Percentiles rank a stretch among this genome's conserved stretches.
phyloP scores from a whole-genome alignment of 23 tunicate species.

The Styela plicata region DNA sequence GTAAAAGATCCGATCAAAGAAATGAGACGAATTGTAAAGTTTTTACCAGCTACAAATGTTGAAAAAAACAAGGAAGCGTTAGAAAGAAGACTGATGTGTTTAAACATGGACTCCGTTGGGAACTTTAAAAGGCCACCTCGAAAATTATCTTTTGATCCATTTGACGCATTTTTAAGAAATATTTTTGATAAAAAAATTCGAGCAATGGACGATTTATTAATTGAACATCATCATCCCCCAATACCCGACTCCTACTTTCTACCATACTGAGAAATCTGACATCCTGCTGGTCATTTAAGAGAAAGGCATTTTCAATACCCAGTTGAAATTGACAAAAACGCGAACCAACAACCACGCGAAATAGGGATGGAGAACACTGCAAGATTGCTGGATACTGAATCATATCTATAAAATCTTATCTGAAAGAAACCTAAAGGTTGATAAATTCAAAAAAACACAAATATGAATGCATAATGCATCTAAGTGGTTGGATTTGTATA shows the following conservation, averaged over 20 bases:
- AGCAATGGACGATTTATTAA: neutral
- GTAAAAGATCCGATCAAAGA: neutral
- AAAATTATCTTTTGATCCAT: neutral
- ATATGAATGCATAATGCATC: too few species aligned
- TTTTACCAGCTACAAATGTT: neutral
- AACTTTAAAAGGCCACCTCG: neutral
- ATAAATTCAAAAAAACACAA: too few species aligned
- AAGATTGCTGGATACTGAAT: too few species aligned
- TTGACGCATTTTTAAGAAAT: neutral
- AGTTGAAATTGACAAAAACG: too few species aligned
- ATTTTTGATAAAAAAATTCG: neutral
- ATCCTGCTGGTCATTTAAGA: too few species aligned
- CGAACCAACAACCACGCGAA: too few species aligned
- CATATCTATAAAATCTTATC: too few species aligned
- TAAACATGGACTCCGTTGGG: neutral
- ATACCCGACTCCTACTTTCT: neutral
- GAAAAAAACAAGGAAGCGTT: neutral
- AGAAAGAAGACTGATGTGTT: conserved; percentile 10
- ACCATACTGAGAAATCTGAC: neutral
- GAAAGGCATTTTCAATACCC: too few species aligned
- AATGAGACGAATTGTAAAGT: conserved; percentile 1
- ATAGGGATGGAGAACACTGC: too few species aligned
- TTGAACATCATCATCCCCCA: neutral
- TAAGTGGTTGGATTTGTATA: too few species aligned
- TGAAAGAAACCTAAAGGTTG: too few species aligned